phyloP scores from a whole-genome alignment of 2,888 invertebrate genomes.

The Panopea generosa region DNA sequence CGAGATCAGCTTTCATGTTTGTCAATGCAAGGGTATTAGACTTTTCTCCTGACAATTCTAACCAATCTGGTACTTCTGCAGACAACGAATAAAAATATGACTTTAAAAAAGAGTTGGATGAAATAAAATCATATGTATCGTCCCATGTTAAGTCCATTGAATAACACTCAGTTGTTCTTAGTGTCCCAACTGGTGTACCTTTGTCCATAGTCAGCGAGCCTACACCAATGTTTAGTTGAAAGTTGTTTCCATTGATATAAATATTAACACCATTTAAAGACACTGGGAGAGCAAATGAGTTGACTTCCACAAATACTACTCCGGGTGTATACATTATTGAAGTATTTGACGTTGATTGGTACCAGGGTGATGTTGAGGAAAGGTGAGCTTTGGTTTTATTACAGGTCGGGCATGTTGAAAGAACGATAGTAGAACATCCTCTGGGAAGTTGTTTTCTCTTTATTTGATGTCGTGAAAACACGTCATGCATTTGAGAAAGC shows the following conservation, averaged over 20 bases:
- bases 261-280: conserved; percentile 28
- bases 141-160: conserved; percentile 14
- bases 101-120: conserved; percentile 19
- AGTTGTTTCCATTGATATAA: background rate
- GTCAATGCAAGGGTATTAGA: conserved; percentile 14
- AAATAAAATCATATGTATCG: conserved; percentile 30
- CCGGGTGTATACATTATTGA: conserved; percentile 24
- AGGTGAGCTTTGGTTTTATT: conserved; percentile 19
- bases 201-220: background rate
- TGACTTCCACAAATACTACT: conserved; percentile 38
- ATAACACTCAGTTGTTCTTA: conserved; percentile 18
- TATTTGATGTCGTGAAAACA: conserved; percentile 23
- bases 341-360: conserved; percentile 12
- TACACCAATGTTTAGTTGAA: conserved; percentile 17
- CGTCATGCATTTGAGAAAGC: background rate
- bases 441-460: conserved; percentile 20
- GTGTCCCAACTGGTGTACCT: background rate
- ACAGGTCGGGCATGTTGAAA: conserved; percentile 20
- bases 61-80: conserved; percentile 28
- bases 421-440: conserved; percentile 34
- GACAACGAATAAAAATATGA: conserved; percentile 12
- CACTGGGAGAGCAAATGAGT: conserved; percentile 30
- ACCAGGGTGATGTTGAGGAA: conserved; percentile 45
- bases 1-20: conserved; percentile 16
- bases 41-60: conserved; percentile 7